Evolutionary conservation across 1,140 invertebrate species (phyloP).

Genomic region (Penaeus chinensis): DNA sequence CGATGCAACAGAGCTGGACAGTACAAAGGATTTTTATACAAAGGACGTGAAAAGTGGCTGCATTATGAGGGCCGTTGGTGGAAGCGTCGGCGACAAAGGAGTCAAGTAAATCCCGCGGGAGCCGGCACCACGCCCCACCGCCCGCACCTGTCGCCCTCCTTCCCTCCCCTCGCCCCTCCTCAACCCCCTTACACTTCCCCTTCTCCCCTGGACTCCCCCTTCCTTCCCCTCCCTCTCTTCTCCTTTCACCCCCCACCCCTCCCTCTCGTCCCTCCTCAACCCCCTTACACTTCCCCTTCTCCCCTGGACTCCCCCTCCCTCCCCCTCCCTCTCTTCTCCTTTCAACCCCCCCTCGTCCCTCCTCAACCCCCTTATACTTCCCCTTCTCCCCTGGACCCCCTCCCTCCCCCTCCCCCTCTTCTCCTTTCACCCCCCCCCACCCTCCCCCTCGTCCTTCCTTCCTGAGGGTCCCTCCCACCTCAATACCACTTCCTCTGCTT

Average conservation of each 20-base stretch:
- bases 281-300: neutral
- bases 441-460: neutral
- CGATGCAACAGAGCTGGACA: too few relatives aligned
- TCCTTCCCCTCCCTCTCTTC: neutral
- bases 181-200: neutral
- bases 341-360: neutral
- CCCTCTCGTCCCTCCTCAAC: neutral
- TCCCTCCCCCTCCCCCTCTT: neutral
- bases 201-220: neutral
- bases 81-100: too few relatives aligned
- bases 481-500: neutral
- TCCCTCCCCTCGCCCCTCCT: neutral
- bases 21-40: too few relatives aligned
- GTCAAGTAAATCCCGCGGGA: too few relatives aligned
- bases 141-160: neutral
- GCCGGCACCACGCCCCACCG: too few relatives aligned
- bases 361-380: neutral
- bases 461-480: conserved; percentile 9
- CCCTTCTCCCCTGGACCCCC: neutral
- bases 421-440: neutral
- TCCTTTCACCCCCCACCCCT: neutral
- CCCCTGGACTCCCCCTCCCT: neutral
- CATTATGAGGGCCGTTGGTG: too few relatives aligned
- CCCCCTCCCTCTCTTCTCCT: neutral
- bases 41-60: too few relatives aligned